These are phyloP conservation scores for Spisula subtruncata DNA, from an alignment of 2,888 invertebrate species.

Conservation along the genomic window DNA sequence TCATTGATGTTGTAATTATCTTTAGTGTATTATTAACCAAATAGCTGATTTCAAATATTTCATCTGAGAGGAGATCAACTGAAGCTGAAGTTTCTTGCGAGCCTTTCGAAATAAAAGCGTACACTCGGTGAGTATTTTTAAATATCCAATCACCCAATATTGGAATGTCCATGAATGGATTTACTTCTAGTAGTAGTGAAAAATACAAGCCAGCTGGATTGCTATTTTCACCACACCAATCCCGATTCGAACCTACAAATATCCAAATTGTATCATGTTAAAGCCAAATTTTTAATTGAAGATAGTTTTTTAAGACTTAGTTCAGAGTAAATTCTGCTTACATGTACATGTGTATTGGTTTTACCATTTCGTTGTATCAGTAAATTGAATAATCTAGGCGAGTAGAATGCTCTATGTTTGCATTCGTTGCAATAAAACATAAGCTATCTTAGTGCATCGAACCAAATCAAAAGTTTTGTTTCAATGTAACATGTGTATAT, in stretches of 20 bases:
- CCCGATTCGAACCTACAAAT: slow-evolving; percentile 23
- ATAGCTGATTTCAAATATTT: background rate
- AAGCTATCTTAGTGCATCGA: too few relatives aligned
- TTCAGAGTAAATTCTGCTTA: too few relatives aligned
- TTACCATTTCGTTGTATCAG: too few relatives aligned
- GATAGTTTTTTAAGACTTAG: too few relatives aligned
- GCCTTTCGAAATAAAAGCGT: slow-evolving; percentile 34
- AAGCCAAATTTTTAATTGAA: too few relatives aligned
- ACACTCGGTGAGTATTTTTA: background rate
- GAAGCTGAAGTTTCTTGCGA: background rate
- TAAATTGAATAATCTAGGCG: too few relatives aligned
- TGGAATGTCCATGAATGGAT: slow-evolving; percentile 56
- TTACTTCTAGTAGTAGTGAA: slow-evolving; percentile 21
- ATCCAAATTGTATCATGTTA: too few relatives aligned
- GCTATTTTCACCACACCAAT: slow-evolving; percentile 58
- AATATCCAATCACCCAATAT: slow-evolving; percentile 23
- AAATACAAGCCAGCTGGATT: slow-evolving; percentile 65
- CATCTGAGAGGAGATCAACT: background rate
- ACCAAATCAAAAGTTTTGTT: too few relatives aligned
- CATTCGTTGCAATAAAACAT: too few relatives aligned
- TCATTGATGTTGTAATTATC: background rate
- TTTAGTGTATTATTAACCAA: background rate
- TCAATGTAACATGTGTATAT: too few relatives aligned
- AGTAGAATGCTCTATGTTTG: too few relatives aligned
- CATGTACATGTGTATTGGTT: too few relatives aligned